Percentiles rank a stretch among this genome's conserved stretches.
phyloP scores from a whole-genome alignment of 2,888 invertebrate genomes.

The Tineola bisselliella region DNA sequence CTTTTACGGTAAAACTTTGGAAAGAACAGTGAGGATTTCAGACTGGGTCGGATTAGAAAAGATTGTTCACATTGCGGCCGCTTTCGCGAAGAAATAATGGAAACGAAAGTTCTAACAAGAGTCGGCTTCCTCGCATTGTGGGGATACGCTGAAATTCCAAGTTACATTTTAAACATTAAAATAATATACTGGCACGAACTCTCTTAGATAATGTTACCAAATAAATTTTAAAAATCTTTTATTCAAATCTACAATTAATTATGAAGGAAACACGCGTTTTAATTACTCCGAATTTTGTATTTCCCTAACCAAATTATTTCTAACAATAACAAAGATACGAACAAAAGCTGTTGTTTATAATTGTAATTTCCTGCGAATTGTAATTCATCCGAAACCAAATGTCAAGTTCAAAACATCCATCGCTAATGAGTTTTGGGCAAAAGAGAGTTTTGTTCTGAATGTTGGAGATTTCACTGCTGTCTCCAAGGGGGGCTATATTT shows the following conservation, averaged over 20 bases:
- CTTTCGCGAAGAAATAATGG: constrained; percentile 34
- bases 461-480: not conserved
- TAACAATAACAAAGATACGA: not conserved
- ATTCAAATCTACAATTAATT: too few relatives aligned
- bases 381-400: constrained; percentile 8
- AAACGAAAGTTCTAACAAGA: constrained; percentile 46
- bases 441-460: constrained; percentile 3
- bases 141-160: constrained; percentile 39
- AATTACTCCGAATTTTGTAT: not conserved
- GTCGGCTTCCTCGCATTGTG: constrained; percentile 50
- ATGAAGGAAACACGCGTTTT: not conserved
- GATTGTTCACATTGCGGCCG: constrained; percentile 20
- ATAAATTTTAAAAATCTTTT: too few relatives aligned
- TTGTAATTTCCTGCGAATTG: not conserved
- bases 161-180: constrained; percentile 20
- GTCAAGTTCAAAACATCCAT: constrained; percentile 8
- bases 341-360: constrained; percentile 7
- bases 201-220: not conserved
- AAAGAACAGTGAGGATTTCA: constrained; percentile 10
- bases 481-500: constrained; percentile 49
- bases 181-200: not conserved
- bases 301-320: not conserved
- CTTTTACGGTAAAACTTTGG: constrained; percentile 12
- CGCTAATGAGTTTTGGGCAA: constrained; percentile 10
- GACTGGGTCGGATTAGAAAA: constrained; percentile 38